Evolutionary conservation across 2,797 vertebrate genomes (phyloP).

Genomic region (Tolypeutes matacus): DNA sequence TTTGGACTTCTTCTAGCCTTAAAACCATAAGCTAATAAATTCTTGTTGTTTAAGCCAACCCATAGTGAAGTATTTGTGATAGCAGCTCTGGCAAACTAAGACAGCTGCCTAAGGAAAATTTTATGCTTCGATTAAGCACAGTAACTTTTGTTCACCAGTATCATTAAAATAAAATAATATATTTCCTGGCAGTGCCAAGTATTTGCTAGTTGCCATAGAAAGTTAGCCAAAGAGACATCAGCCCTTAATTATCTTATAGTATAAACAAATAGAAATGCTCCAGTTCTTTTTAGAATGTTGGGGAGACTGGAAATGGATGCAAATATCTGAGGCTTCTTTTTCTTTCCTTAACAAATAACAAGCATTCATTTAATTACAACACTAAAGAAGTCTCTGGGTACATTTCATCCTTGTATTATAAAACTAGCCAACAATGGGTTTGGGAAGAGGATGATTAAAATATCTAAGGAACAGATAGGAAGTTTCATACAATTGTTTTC

Average conservation of each 20-base stretch:
- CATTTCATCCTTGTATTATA: rapidly evolving
- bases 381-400: background rate
- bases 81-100: no score
- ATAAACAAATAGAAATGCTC: background rate
- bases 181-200: background rate
- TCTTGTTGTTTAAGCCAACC: no score
- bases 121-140: background rate
- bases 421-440: rapidly evolving
- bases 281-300: background rate
- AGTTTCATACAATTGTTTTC: background rate
- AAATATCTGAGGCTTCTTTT: background rate
- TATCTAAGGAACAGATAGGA: background rate
- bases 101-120: background rate
- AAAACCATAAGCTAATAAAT: no score
- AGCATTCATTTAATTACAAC: background rate
- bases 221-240: background rate
- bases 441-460: no score
- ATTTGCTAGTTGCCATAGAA: background rate
- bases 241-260: no score
- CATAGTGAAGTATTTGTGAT: no score
- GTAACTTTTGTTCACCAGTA: background rate
- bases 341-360: background rate
- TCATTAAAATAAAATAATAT: background rate
- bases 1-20: no score
- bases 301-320: rapidly evolving